Conservation (phyloP, 2,797 vertebrate genomes). For the Acrocephalus scirpaceus region DNA sequence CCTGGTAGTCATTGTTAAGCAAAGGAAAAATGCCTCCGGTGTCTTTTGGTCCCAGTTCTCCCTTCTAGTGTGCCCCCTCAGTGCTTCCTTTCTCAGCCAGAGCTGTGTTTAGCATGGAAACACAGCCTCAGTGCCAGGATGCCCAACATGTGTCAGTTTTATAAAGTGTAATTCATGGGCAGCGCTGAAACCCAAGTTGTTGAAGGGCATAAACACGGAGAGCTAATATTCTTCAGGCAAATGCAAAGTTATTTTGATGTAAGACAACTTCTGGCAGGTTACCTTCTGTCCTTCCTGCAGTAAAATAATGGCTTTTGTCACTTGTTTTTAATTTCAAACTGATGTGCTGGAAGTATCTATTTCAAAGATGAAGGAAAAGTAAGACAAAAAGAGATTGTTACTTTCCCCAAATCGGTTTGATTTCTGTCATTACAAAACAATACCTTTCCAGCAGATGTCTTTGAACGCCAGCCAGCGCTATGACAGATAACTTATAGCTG, state of each 20-base stretch:
- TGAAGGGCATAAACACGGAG: neutral
- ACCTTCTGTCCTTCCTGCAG: slow-evolving; percentile 22
- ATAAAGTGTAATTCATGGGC: neutral
- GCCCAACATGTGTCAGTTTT: neutral
- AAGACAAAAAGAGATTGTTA: slow-evolving; percentile 51
- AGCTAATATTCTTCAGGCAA: neutral
- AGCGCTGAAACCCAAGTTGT: neutral
- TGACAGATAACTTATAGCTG: slow-evolving; percentile 66
- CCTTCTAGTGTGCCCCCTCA: neutral
- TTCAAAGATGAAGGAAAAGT: slow-evolving; percentile 52
- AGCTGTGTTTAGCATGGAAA: neutral
- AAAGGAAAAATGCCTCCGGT: neutral
- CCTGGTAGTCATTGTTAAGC: neutral
- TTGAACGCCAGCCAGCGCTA: slow-evolving; percentile 53
- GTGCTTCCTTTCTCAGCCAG: neutral
- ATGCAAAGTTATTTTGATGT: neutral
- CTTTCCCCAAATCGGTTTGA: slow-evolving; percentile 51
- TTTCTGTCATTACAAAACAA: slow-evolving; percentile 69
- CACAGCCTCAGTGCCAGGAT: neutral
- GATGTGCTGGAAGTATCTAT: slow-evolving; percentile 30
- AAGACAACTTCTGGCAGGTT: slow-evolving; percentile 14
- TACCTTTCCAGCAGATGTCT: slow-evolving; percentile 60
- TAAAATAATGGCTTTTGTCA: slow-evolving; percentile 38
- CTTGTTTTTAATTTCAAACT: slow-evolving; percentile 33
- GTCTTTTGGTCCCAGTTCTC: neutral